Evolutionary conservation across 2,888 invertebrate genomes (phyloP).

Genomic region (Drosophila niveifrons): DNA sequence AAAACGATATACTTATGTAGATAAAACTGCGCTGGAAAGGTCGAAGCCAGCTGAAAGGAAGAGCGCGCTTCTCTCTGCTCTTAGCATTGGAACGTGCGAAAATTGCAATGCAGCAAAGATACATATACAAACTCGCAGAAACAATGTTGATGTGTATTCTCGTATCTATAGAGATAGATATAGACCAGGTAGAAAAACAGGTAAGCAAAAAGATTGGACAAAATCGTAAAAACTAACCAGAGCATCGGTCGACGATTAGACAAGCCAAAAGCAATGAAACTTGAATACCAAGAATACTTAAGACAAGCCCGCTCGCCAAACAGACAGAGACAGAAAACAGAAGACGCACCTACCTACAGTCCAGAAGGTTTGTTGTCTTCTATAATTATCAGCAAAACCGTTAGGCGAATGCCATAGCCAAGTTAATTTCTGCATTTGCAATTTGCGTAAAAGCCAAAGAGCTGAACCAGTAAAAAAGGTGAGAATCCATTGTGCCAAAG

Average conservation of each 20-base stretch:
- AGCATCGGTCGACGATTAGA: conserved; percentile 34
- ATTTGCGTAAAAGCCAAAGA: conserved; percentile 37
- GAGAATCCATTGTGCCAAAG: conserved; percentile 23
- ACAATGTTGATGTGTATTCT: conserved; percentile 1
- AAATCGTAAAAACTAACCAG: conserved; percentile 19
- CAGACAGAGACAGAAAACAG: neutral
- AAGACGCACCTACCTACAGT: conserved; percentile 19
- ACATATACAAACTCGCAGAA: conserved; percentile 10
- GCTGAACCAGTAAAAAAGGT: conserved; percentile 1
- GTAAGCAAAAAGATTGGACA: conserved; percentile 29
- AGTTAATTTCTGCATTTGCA: conserved; percentile 27
- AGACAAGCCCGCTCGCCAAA: conserved; percentile 12
- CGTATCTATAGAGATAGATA: neutral
- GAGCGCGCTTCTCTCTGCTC: conserved; percentile 4
- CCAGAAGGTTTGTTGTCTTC: neutral
- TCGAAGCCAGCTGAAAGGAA: conserved; percentile 11
- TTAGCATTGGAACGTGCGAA: conserved; percentile 63
- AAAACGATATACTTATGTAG: conserved; percentile 20
- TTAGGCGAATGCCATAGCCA: conserved; percentile 11
- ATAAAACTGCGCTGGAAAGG: conserved; percentile 36
- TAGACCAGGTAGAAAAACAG: conserved; percentile 44
- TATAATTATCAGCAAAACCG: conserved; percentile 27
- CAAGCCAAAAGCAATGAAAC: conserved; percentile 27
- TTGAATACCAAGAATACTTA: conserved; percentile 27
- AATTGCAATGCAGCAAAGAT: conserved; percentile 60